phyloP scores from a whole-genome alignment of 2,888 invertebrate genomes.

The Himalopsyche anomala region DNA sequence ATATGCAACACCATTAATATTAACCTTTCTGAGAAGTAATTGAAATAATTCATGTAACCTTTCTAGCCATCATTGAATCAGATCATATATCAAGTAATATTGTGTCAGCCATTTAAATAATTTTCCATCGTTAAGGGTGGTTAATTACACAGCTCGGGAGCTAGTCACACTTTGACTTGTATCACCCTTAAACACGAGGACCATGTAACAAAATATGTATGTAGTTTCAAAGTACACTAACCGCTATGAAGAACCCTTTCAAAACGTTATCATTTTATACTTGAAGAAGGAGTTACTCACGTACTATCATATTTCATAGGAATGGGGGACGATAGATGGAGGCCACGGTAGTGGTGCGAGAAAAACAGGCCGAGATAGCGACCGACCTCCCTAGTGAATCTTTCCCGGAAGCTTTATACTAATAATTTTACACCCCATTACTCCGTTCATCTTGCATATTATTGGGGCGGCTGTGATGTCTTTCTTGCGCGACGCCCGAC shows the following conservation, averaged over 20 bases:
- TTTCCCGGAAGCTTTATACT: conserved; percentile 65
- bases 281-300: conserved; percentile 14
- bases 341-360: conserved; percentile 52
- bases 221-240: neutral
- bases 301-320: conserved; percentile 60
- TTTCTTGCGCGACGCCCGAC: conserved; percentile 40
- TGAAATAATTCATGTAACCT: too few relatives aligned
- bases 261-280: conserved; percentile 39
- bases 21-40: too few relatives aligned
- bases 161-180: neutral
- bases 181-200: neutral
- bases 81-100: neutral
- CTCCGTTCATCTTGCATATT: conserved; percentile 66
- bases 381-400: conserved; percentile 60
- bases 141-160: neutral
- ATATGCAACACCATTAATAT: too few relatives aligned
- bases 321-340: conserved; percentile 53
- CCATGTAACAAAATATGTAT: conserved; percentile 14
- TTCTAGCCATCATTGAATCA: too few relatives aligned
- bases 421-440: conserved; percentile 66
- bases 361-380: conserved; percentile 58
- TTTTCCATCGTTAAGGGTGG: neutral
- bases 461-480: conserved; percentile 58
- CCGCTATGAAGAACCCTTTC: neutral
- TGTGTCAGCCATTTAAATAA: neutral